phyloP scores from a whole-genome alignment of 2,113 vertebrate genomes.

The Channa maculata region DNA sequence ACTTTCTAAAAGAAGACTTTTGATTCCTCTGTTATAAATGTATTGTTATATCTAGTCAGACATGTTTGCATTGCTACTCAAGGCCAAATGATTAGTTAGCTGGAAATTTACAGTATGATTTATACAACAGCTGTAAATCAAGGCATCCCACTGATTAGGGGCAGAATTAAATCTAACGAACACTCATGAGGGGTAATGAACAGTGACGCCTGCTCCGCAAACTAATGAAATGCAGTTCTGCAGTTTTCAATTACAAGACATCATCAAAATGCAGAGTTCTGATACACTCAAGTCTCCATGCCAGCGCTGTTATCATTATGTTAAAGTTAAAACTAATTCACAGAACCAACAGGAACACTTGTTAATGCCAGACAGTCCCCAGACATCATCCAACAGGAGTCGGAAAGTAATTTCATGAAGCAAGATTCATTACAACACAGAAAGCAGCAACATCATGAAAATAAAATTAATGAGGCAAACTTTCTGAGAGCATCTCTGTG shows the following conservation, averaged over 20 bases:
- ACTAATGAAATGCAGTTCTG: constrained; percentile 49
- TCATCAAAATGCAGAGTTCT: constrained; percentile 10
- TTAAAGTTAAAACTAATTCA: constrained; percentile 44
- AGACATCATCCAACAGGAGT: constrained; percentile 29
- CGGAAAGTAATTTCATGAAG: constrained; percentile 52
- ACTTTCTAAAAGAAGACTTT: constrained; percentile 26
- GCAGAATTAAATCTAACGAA: constrained; percentile 54
- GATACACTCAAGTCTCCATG: constrained; percentile 2
- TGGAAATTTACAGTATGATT: constrained; percentile 52
- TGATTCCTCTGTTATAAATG: constrained; percentile 46
- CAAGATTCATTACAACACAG: constrained; percentile 54
- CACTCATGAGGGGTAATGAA: constrained; percentile 52
- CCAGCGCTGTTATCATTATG: constrained; percentile 23
- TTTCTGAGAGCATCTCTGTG: neutral
- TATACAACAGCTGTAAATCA: constrained; percentile 38
- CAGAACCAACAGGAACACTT: constrained; percentile 41
- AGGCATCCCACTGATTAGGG: constrained; percentile 58
- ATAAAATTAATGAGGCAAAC: constrained; percentile 40
- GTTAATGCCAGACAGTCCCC: constrained; percentile 49
- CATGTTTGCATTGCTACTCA: constrained; percentile 40
- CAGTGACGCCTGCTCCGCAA: constrained; percentile 37
- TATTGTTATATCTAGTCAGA: constrained; percentile 24
- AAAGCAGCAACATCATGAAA: constrained; percentile 45
- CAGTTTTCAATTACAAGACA: constrained; percentile 50
- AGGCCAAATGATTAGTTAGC: constrained; percentile 45